Conservation (phyloP, 1,140 invertebrate genomes). For the Aphelenchoides fujianensis region DNA sequence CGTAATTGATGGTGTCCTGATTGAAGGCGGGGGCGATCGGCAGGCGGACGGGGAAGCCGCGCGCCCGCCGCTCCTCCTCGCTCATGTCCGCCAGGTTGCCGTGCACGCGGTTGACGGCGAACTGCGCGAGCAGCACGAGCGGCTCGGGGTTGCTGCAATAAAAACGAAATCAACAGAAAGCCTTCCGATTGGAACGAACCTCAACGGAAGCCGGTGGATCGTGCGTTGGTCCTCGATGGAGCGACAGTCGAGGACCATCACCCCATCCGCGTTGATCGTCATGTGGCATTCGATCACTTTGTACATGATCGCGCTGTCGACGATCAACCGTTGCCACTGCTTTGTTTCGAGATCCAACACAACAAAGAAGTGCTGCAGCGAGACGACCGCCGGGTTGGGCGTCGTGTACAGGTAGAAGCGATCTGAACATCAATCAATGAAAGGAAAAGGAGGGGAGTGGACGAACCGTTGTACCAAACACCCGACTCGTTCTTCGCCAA, state of each 20-base stretch:
- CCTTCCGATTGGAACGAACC: neutral
- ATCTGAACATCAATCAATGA: neutral
- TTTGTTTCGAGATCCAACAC: neutral
- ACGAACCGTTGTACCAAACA: neutral
- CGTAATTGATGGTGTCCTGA: neutral
- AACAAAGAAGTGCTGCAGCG: neutral
- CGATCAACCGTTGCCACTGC: neutral
- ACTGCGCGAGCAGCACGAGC: neutral
- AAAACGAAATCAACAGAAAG: neutral
- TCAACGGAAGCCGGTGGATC: slow-evolving; percentile 12
- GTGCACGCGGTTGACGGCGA: slow-evolving; percentile 7
- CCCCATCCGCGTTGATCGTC: neutral
- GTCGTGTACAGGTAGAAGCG: neutral
- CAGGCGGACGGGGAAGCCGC: neutral
- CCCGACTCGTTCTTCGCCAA: slow-evolving; percentile 12
- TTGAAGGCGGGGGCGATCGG: neutral
- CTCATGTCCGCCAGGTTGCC: slow-evolving; percentile 10
- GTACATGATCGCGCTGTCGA: neutral
- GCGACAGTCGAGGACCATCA: neutral
- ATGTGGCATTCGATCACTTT: slow-evolving; percentile 4
- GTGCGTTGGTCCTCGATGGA: neutral
- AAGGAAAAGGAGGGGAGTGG: neutral
- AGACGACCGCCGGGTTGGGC: slow-evolving; percentile 9
- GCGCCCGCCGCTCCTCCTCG: neutral
- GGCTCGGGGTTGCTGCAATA: slow-evolving; percentile 1